Conservation (phyloP, 2,113 vertebrate species). For the Apteryx owenii region DNA sequence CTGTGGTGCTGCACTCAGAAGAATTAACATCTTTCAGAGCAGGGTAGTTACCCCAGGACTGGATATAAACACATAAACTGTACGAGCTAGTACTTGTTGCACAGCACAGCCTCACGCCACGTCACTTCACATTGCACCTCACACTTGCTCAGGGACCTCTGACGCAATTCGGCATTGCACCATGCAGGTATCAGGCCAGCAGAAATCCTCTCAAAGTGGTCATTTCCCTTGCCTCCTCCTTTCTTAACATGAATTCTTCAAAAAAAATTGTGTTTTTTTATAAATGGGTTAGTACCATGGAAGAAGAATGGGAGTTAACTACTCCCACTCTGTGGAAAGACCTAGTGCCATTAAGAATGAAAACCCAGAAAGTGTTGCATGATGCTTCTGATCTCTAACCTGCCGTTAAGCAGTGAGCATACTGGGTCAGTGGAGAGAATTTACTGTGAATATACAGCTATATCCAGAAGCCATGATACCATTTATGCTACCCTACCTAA, state of each 20-base stretch:
- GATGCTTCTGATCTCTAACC: slow-evolving; percentile 14
- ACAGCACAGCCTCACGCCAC: background rate
- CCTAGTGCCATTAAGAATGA: slow-evolving; percentile 23
- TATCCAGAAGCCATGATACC: background rate
- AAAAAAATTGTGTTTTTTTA: background rate
- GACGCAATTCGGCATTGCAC: background rate
- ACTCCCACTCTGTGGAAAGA: background rate
- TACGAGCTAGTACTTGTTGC: background rate
- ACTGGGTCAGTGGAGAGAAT: background rate
- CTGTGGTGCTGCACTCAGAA: fast-evolving
- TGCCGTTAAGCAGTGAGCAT: background rate
- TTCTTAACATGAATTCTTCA: background rate
- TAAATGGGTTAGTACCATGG: background rate
- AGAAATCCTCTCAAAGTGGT: background rate
- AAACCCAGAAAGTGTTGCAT: background rate
- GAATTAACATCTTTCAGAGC: background rate
- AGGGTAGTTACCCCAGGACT: background rate
- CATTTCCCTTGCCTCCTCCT: background rate
- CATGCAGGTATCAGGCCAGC: background rate
- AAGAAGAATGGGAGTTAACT: slow-evolving; percentile 2
- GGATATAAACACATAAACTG: background rate
- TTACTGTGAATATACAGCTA: background rate
- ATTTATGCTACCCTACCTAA: background rate
- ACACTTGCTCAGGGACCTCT: background rate
- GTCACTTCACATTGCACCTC: background rate